Conservation (phyloP, 2,797 vertebrate genomes). For the Onychomys arenicola region DNA sequence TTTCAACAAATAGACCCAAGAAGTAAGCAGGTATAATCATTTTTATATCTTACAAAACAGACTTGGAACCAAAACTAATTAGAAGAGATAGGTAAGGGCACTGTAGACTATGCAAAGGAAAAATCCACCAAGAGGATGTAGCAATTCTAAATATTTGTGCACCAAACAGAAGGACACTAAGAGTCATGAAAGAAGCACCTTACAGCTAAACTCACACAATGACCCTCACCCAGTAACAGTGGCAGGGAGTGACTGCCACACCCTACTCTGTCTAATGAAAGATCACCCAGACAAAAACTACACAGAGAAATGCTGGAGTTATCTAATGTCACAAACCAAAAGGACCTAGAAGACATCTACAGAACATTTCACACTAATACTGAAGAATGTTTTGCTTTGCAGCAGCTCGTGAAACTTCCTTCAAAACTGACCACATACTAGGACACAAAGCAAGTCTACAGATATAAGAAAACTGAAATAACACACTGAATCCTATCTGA, state of each 20-base stretch:
- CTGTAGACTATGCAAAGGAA: background rate
- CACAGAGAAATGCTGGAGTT: background rate
- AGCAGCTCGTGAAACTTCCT: background rate
- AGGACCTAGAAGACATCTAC: background rate
- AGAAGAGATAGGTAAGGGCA: background rate
- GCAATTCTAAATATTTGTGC: background rate
- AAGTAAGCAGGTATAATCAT: background rate
- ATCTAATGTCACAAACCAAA: background rate
- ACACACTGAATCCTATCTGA: background rate
- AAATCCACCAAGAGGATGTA: background rate
- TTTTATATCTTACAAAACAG: background rate
- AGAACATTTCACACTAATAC: background rate
- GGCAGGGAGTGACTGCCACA: background rate
- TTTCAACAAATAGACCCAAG: background rate
- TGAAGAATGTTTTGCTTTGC: background rate
- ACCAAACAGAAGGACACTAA: background rate
- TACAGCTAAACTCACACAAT: background rate
- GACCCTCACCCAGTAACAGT: background rate
- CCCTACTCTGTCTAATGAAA: background rate
- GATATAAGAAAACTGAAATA: background rate
- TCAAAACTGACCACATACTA: no score
- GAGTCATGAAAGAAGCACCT: background rate
- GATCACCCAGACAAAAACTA: background rate
- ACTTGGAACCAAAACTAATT: background rate
- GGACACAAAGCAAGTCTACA: background rate